Evolutionary conservation across 2,113 vertebrate genomes (phyloP), one percentile per base, ranked within the genome.

Genomic region (Meriones unguiculatus): DNA sequence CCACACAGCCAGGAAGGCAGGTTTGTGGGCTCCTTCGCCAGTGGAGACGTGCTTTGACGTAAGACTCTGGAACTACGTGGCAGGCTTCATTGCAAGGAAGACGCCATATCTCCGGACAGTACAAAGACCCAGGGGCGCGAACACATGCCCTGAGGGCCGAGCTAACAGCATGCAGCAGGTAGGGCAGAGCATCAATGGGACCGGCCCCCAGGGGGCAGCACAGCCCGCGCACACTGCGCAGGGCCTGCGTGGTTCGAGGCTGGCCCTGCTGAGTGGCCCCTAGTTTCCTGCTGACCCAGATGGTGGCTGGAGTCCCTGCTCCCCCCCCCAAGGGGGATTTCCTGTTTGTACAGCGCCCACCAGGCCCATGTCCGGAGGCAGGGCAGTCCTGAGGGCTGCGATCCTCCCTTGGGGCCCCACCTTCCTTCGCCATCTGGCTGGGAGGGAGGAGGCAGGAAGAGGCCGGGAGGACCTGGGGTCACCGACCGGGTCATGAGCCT

Each of bases 331-430:
- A 46, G 86, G 57, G 46, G 2, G 17, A 81, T n/a, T 97, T 97
- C 97, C 97, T 97, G 95, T 97, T 96, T 97, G 97, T 89, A 90
- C 87, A 72, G 89, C 6, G 35, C 54, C 30, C 52, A 59, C 87
- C 87, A 85, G 13, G 89, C 86, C 86, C 85, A 30, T 54, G 87
- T 93, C 95, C 67, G 25, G 90, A 94, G 95, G 97, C 69, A 13
- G 54, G 65, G 94, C 76, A 87, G 77, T 84, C 85, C 4, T 4
- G 38, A 81, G 87, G 78, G 67, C 65, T 65, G 89, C 7, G 7
- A 76, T 14, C 75, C 1, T 38, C 2, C 41, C 85, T 91, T 28
- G 52, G 30, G 50, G 32, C 28, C 30, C 46, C 32, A 15, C 92
- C 90, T 64, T 46, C 87, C 59, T 35, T 30, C 20, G 80, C 97